Evolutionary conservation across 2,888 invertebrate genomes (phyloP).

Genomic region (Tenthredo mesomela): DNA sequence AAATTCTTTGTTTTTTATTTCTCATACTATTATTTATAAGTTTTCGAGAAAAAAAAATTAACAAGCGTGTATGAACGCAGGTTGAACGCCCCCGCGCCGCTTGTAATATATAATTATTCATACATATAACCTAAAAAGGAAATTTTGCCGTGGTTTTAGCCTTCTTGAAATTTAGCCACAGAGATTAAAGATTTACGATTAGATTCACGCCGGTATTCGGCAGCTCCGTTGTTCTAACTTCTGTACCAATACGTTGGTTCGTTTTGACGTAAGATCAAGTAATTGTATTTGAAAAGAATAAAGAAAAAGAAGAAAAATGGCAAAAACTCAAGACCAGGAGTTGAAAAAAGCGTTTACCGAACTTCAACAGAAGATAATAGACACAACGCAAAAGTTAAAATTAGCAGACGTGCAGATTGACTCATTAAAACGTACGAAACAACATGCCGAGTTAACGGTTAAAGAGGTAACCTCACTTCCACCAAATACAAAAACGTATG

Average conservation of each 20-base stretch:
- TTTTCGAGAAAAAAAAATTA: conserved; percentile 1
- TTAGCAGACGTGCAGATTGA: conserved; percentile 89
- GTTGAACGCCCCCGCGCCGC: background rate
- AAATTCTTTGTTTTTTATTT: too few species aligned
- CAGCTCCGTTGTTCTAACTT: too few species aligned
- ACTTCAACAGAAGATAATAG: conserved; percentile 89
- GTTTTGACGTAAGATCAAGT: background rate
- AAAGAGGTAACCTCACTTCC: conserved; percentile 83
- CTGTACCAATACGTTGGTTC: too few species aligned
- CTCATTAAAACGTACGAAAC: conserved; percentile 83
- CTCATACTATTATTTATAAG: background rate
- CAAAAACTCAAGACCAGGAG: conserved; percentile 81
- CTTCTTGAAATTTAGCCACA: background rate
- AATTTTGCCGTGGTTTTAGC: background rate
- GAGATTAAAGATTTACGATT: background rate
- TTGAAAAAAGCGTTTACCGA: conserved; percentile 89
- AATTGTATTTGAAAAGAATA: background rate
- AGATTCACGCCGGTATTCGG: background rate
- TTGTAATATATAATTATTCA: background rate
- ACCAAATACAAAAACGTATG: conserved; percentile 85
- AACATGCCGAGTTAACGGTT: conserved; percentile 86
- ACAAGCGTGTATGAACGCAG: too few species aligned
- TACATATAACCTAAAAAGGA: conserved; percentile 20
- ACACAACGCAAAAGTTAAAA: conserved; percentile 89
- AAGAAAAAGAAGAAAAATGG: conserved; percentile 77